These are phyloP conservation scores for Plemyria rubiginata DNA, from an alignment of 2,888 invertebrate genomes.

Conservation along the genomic window DNA sequence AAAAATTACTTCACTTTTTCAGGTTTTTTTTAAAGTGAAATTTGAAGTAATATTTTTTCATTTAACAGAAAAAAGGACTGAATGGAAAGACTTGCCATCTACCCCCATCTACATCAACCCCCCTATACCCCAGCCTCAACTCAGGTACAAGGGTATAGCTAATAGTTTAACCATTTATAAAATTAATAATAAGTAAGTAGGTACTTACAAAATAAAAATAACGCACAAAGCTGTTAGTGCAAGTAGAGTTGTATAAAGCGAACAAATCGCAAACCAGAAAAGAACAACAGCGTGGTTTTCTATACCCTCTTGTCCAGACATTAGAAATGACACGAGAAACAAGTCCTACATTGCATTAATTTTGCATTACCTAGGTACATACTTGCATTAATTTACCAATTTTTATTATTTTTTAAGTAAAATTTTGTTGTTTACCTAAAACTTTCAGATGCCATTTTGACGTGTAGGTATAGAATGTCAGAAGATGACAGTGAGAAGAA, in stretches of 20 bases:
- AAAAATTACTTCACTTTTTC: no score
- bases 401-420: conserved; percentile 30
- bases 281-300: conserved; percentile 57
- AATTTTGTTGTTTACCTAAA: conserved; percentile 26
- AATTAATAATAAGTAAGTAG: no score
- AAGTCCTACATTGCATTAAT: conserved; percentile 39
- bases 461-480: neutral
- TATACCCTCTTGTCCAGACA: conserved; percentile 61
- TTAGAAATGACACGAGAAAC: conserved; percentile 38
- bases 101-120: no score
- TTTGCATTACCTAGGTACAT: no score
- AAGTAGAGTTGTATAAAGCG: conserved; percentile 61
- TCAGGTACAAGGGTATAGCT: no score
- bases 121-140: no score
- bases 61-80: no score
- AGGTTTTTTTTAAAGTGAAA: no score
- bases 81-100: no score
- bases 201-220: conserved; percentile 65
- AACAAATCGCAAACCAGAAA: conserved; percentile 66
- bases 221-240: conserved; percentile 62
- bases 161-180: no score
- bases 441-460: conserved; percentile 29
- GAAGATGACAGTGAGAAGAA: neutral
- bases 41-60: no score
- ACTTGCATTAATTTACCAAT: conserved; percentile 37